Base-by-base conservation (phyloP, 2,888 invertebrate genomes). In the Tenthredo mesomela region DNA sequence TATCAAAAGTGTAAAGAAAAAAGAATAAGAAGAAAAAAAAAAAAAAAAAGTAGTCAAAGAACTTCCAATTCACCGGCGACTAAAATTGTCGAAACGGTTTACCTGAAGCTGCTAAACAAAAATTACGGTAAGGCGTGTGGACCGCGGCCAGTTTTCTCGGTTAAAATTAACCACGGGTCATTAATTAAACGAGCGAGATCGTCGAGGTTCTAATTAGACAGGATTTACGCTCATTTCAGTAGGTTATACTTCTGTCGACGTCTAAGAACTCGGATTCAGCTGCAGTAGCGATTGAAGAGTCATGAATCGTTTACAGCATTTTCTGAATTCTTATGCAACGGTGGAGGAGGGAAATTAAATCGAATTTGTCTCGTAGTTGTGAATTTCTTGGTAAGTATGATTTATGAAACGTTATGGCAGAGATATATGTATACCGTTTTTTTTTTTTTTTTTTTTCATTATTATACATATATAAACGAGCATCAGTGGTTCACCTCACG, bases 211-310 rank as follows among this genome's bases (percentile, higher is more conserved):
- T 75, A 75, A 75, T 75, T 75, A 25, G 47, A 75, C 21, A 75
- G 12, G 75, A 75, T 75, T 75, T 75, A 75, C 47, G 75, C 40
- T 75, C 7, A 75, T 75, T 75, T 71, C 40, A 40, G 25, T n/a
- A 15, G 37, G 47, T 47, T 29, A 47, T 4, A 25, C 4, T 47
- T 40, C 70, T 37, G 70, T 18, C 70, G n/a, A 54, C 54, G 54
- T 54, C 18, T 54, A 54, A 54, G 54, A 5, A n/a, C 54, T 54
- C 54, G 54, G n/a, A n/a, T 0, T n/a, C 54, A 54, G n/a, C n/a
- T 54, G 54, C 18, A n/a, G 54, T n/a, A n/a, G 54, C 54, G 54
- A 54, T 54, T 54, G 7, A n/a, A 6, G 7, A 54, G n/a, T n/a
- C 54, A n/a, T 54, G n/a, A 54, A 54, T n/a, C 54, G 54, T 54